phyloP scores from a whole-genome alignment of 2,113 vertebrate genomes.

The Aegotheles bennettii region DNA sequence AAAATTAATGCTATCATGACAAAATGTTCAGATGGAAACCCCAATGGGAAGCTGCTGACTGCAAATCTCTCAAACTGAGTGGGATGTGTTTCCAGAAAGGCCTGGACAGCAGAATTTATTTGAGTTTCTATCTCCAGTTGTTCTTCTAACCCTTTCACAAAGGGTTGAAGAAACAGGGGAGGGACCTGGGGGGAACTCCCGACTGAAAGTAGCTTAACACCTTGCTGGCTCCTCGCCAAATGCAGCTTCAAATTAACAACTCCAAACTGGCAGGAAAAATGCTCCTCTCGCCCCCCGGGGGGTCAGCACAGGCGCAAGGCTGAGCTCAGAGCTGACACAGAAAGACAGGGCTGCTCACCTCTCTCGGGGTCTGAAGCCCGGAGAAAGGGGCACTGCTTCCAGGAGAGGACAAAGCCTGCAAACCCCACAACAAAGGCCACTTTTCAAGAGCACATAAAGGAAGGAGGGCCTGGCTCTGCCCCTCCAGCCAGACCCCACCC shows the following conservation, averaged over 20 bases:
- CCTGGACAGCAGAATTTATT: not conserved
- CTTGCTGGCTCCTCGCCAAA: conserved; percentile 8
- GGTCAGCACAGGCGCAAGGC: not conserved
- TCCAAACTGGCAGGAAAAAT: not conserved
- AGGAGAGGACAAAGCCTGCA: conserved; percentile 24
- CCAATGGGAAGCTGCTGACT: not conserved
- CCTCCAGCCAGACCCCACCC: conserved; percentile 38
- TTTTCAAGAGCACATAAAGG: conserved; percentile 45
- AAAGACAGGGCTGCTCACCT: not conserved
- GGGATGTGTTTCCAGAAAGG: not conserved
- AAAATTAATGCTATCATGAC: not conserved
- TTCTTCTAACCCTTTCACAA: not conserved
- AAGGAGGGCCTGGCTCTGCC: conserved; percentile 18
- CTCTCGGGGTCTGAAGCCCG: not conserved
- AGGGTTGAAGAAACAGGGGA: not conserved
- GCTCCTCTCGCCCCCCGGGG: not conserved
- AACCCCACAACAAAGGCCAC: conserved; percentile 40
- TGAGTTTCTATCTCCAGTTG: not conserved
- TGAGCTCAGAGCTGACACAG: not conserved
- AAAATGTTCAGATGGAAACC: not conserved
- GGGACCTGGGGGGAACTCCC: not conserved
- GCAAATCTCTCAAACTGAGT: not conserved
- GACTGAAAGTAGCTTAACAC: not conserved
- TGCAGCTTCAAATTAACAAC: not conserved
- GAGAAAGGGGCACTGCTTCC: conserved; percentile 2